Percentiles rank a stretch among this genome's conserved stretches.
These are phyloP conservation scores for Casuarius casuarius DNA, from an alignment of 2,113 vertebrate genomes.

Conservation along the genomic window DNA sequence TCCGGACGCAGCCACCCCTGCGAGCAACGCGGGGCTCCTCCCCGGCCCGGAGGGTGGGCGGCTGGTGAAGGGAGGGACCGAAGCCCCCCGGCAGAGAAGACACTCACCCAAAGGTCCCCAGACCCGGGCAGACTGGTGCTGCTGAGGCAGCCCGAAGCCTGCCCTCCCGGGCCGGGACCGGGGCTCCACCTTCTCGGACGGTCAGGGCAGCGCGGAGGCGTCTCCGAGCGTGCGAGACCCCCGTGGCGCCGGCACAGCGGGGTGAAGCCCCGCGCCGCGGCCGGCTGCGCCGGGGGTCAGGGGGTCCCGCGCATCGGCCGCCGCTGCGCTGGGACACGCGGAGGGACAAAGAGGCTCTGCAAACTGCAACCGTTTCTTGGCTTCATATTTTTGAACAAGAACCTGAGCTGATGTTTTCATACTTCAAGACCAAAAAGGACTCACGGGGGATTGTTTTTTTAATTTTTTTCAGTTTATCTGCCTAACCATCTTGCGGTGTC, in stretches of 20 bases:
- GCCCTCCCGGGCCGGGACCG: background rate
- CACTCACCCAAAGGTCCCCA: background rate
- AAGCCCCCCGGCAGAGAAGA: too few species aligned
- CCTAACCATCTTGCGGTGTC: background rate
- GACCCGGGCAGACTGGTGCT: background rate
- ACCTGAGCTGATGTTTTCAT: background rate
- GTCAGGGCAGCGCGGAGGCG: too few species aligned
- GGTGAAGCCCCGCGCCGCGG: too few species aligned
- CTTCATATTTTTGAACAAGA: rapidly evolving
- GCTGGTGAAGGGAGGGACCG: too few species aligned
- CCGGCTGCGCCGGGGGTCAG: too few species aligned
- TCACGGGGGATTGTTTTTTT: rapidly evolving
- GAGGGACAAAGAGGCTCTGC: rapidly evolving
- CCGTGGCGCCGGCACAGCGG: background rate
- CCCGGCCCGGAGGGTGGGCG: too few species aligned
- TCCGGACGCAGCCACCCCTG: too few species aligned
- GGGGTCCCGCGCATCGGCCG: too few species aligned
- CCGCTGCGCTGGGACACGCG: too few species aligned
- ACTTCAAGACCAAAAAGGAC: background rate
- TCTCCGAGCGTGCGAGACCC: too few species aligned
- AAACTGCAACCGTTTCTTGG: rapidly evolving
- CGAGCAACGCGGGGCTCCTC: too few species aligned
- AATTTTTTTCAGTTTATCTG: background rate
- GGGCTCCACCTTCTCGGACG: too few species aligned
- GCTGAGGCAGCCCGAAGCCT: background rate